phyloP scores from a whole-genome alignment of 2,113 vertebrate species.

The Montifringilla adamsi region DNA sequence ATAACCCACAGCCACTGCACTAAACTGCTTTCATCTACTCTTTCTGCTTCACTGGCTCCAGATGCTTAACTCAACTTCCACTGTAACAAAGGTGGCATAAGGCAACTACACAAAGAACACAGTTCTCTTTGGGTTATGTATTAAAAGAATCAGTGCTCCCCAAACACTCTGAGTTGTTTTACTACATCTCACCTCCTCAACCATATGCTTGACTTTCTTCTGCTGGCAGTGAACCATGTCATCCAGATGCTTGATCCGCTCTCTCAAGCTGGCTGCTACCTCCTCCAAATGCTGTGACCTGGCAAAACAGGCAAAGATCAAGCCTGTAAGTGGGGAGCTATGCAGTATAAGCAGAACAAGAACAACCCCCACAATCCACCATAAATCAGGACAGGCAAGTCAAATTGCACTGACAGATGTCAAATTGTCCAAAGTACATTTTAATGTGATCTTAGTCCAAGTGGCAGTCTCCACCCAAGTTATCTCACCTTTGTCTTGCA shows the following conservation, averaged over 20 bases:
- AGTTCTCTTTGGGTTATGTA: background rate
- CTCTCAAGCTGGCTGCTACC: slow-evolving; percentile 82
- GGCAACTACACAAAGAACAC: background rate
- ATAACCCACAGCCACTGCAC: background rate
- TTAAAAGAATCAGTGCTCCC: background rate
- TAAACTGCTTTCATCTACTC: background rate
- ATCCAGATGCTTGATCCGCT: slow-evolving; percentile 92
- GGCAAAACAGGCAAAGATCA: background rate
- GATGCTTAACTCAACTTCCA: background rate
- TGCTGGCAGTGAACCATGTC: slow-evolving; percentile 99
- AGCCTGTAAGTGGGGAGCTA: background rate
- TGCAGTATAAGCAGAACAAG: background rate
- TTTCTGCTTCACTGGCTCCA: background rate
- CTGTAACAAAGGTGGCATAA: background rate
- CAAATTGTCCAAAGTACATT: background rate
- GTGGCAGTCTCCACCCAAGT: background rate
- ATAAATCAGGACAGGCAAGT: background rate
- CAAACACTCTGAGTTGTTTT: background rate
- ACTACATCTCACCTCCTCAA: slow-evolving; percentile 87
- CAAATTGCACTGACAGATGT: background rate
- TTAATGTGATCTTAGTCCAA: background rate
- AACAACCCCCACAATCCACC: background rate
- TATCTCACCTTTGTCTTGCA: background rate
- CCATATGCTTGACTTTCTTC: slow-evolving; percentile 97
- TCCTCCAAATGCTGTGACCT: slow-evolving; percentile 86